Base-by-base conservation (phyloP, 2,888 invertebrate species). In the Eupeodes luniger region DNA sequence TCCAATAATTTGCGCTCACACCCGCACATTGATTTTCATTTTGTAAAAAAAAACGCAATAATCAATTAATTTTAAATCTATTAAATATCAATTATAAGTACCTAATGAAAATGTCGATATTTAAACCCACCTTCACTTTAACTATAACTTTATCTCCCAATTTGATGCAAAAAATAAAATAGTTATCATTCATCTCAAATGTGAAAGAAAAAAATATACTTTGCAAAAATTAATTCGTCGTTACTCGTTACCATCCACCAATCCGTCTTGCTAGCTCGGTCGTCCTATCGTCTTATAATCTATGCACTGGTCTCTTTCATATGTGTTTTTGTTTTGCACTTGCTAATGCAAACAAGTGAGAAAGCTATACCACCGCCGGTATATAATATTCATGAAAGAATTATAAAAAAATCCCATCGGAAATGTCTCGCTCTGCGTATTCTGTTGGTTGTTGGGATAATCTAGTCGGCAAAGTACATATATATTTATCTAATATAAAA, bases 401-500 rank as follows among this genome's bases (percentile, higher is more conserved):
- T 61, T 49, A 44, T 11, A 11, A 27, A 67, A 74, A 72, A 59
- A 72, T 27, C 74, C 75, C 75, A 78, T 81, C 62, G 75, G 85
- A 88, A 88, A 88, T 88, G 78, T 88, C 81, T 88, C 88, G 70
- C 85, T 88, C 81, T 77, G 81, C 81, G 69, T 64, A 64, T 85
- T 72, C 47, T 88, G 81, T 88, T 78, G 77, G 80, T 81, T 72
- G 27, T 34, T n/a, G 69, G 64, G 78, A 70, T 75, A 61, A 88
- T 85, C 81, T 85, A 69, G 81, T 88, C 88, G 88, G 85, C 84
- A 78, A 69, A 81, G 61, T 62, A 74, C 69, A 74, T 62, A 82
- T 74, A 85, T 67, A 69, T 53, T 59, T 49, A 72, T 81, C 62
- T 51, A 62, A 81, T 83, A 84, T 84, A 79, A 44, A 62, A 81